Percentiles rank a stretch among this genome's conserved stretches.
Evolutionary conservation across 2,113 vertebrate genomes (phyloP).

Genomic region (Lota lota): DNA sequence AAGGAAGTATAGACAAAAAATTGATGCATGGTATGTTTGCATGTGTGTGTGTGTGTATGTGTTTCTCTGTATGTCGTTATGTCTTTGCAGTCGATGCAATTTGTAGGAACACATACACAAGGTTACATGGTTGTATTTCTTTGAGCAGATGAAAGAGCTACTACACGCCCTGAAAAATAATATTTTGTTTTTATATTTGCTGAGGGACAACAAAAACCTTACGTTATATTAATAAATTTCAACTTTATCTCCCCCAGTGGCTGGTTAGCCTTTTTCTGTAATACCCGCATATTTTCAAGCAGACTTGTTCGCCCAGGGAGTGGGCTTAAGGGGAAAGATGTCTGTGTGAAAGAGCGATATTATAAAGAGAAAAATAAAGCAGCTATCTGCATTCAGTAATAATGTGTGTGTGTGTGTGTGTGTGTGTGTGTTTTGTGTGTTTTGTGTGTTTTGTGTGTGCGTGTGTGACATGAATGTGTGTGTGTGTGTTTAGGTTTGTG

Average conservation of each 20-base stretch:
- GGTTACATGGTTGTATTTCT: slow-evolving; percentile 10
- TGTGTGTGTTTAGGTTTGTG: slow-evolving; percentile 2
- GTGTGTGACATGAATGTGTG: slow-evolving; percentile 14
- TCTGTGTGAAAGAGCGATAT: slow-evolving; percentile 17
- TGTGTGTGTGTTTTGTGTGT: background rate
- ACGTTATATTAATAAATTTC: slow-evolving; percentile 64
- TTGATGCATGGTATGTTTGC: slow-evolving; percentile 8
- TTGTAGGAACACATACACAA: background rate
- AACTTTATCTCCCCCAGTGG: slow-evolving; percentile 53
- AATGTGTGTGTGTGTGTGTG: slow-evolving; percentile 5
- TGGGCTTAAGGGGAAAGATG: slow-evolving; percentile 56
- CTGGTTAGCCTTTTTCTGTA: slow-evolving; percentile 57
- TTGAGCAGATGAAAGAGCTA: slow-evolving; percentile 21
- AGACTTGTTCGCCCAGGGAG: slow-evolving; percentile 49
- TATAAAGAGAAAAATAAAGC: slow-evolving; percentile 30
- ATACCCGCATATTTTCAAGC: slow-evolving; percentile 70
- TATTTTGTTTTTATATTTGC: slow-evolving; percentile 63
- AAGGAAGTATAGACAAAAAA: no score
- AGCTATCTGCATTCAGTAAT: slow-evolving; percentile 54
- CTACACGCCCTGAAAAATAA: slow-evolving; percentile 44
- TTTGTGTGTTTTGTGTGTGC: slow-evolving; percentile 4
- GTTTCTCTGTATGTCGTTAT: slow-evolving; percentile 6
- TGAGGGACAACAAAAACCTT: slow-evolving; percentile 63
- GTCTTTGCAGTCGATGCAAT: slow-evolving; percentile 3
- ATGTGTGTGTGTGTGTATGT: slow-evolving; percentile 11